Base-by-base conservation (phyloP, 2,888 invertebrate species). In the Pogonocherus hispidulus region DNA sequence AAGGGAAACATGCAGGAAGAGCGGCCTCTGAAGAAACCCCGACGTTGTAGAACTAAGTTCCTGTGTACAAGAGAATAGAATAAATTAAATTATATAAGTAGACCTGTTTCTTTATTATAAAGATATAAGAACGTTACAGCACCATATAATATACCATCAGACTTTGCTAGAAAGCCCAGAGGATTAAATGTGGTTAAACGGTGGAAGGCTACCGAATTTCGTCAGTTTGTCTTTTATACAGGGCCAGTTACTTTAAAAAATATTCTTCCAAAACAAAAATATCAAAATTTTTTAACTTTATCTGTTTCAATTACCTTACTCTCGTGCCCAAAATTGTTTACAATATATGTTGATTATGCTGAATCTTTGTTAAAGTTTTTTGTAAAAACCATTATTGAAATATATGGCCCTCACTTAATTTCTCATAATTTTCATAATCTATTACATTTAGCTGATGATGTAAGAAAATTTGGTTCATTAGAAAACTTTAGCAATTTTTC, bases 381-480 rank as follows among this genome's bases (percentile, higher is more conserved):
- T 41, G 41, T 41, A 47, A 46, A n/a, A n/a, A n/a, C n/a, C n/a
- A n/a, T n/a, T n/a, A n/a, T n/a, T 27, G 35, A 47, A 47, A 27
- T 23, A 19, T 59, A 59, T 59, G 59, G 46, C 3, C 16, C 20
- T 47, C 16, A 32, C 22, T 49, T 60, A 22, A 18, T 49, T 19
- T 18, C 49, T 19, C 67, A 67, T 47, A 67, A 67, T 47, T 52
- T 67, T 44, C 63, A 67, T 22, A 67, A 67, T 55, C 47, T 67
- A 32, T 54, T 63, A 35, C 67, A 67, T 63, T 27, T 67, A 9
- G 18, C 32, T 5, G 63, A 63, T 63, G 67, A 67, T 55, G 63
- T 55, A 9, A 41, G 56, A 55, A 52, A 44, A 22, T 67, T 63
- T 56, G 62, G 63, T 27, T 46, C 37, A 1, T 20, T 63, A 41